Conservation (phyloP, 2,113 vertebrate species). For the Pygoscelis adeliae region DNA sequence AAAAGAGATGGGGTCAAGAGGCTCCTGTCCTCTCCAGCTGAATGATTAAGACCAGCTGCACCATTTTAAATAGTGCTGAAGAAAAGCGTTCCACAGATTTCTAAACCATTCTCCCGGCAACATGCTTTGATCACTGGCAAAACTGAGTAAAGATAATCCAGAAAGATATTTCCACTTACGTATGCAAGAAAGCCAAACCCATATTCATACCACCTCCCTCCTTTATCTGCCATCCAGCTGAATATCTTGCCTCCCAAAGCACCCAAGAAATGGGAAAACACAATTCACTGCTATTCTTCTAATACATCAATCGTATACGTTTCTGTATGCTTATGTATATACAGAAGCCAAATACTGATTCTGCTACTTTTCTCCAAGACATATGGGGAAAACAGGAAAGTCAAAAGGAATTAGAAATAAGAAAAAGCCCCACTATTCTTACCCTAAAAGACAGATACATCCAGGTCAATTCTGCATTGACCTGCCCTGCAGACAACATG, state of each 20-base stretch:
- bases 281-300: background rate
- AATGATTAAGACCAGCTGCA: background rate
- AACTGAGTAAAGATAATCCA: background rate
- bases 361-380: background rate
- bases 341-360: background rate
- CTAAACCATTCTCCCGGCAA: background rate
- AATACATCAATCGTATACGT: accelerated
- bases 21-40: background rate
- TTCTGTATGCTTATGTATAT: background rate
- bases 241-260: background rate
- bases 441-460: background rate
- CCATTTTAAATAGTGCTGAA: background rate
- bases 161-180: background rate
- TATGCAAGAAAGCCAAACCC: background rate
- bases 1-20: background rate
- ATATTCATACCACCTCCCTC: background rate
- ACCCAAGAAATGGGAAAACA: background rate
- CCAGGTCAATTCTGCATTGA: background rate
- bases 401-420: background rate
- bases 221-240: background rate
- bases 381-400: background rate
- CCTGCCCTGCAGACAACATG: background rate
- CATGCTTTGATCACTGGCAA: background rate
- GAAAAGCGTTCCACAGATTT: background rate
- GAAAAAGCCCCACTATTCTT: background rate